phyloP scores from a whole-genome alignment of 2,888 invertebrate species.

The Lathronympha strigana region DNA sequence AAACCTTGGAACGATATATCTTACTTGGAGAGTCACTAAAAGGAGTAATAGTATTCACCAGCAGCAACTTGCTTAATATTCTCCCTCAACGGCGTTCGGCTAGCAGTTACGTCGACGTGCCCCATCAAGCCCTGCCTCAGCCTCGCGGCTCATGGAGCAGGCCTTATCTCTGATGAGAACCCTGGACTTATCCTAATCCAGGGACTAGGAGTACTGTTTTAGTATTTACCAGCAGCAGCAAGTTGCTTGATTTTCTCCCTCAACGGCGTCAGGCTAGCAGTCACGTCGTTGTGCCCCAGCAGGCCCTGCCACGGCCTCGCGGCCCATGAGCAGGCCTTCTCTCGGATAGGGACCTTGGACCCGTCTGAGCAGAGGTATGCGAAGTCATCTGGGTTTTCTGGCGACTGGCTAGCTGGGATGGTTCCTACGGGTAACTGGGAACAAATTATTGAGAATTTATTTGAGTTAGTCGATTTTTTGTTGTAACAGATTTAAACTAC shows the following conservation, averaged over 20 bases:
- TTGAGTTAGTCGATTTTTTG: too few relatives aligned
- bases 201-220: neutral
- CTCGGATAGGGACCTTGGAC: slow-evolving; percentile 86
- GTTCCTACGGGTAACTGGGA: slow-evolving; percentile 85
- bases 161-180: slow-evolving; percentile 85
- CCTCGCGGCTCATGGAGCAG: slow-evolving; percentile 92
- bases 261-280: slow-evolving; percentile 79
- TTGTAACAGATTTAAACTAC: too few relatives aligned
- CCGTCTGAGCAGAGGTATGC: slow-evolving; percentile 93
- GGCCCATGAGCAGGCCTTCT: slow-evolving; percentile 90
- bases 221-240: slow-evolving; percentile 69
- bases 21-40: too few relatives aligned
- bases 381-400: slow-evolving; percentile 87
- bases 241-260: slow-evolving; percentile 83
- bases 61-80: too few relatives aligned
- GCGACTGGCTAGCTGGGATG: slow-evolving; percentile 81
- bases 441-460: neutral
- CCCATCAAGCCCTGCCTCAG: slow-evolving; percentile 93
- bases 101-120: too few relatives aligned
- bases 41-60: too few relatives aligned
- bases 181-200: slow-evolving; percentile 89
- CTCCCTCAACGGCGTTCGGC: too few relatives aligned
- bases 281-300: slow-evolving; percentile 86
- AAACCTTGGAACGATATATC: too few relatives aligned
- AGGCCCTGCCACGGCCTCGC: slow-evolving; percentile 94